Conservation (phyloP, 2,888 invertebrate genomes). For the Lepidocyrtoides sp. region DNA sequence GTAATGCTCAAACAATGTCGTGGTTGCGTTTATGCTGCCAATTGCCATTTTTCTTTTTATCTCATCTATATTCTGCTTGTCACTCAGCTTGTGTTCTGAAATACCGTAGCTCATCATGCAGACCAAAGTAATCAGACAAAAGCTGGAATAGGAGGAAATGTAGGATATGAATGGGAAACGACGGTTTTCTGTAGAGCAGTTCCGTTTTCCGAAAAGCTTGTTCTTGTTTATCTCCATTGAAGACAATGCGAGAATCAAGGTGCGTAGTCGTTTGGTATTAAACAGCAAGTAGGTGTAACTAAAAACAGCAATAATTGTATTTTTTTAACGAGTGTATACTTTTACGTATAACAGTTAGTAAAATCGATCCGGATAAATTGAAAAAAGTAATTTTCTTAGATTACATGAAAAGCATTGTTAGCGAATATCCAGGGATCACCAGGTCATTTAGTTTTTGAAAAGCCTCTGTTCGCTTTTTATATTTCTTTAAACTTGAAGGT, state of each 20-base stretch:
- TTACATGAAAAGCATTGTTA: conserved; percentile 23
- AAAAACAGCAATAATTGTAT: neutral
- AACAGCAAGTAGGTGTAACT: neutral
- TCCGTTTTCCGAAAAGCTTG: too few relatives aligned
- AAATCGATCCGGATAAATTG: too few relatives aligned
- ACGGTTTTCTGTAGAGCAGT: too few relatives aligned
- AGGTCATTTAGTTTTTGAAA: conserved; percentile 8
- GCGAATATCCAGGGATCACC: neutral
- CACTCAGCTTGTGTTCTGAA: neutral
- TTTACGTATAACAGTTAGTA: too few relatives aligned
- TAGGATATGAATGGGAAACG: neutral
- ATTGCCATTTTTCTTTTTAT: neutral
- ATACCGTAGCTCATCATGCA: neutral
- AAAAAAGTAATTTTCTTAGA: too few relatives aligned
- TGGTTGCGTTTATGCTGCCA: too few relatives aligned
- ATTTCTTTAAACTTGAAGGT: neutral
- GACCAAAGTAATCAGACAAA: neutral
- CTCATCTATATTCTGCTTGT: neutral
- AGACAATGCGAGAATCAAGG: neutral
- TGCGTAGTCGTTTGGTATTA: neutral
- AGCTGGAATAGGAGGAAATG: neutral
- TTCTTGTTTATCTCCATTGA: too few relatives aligned
- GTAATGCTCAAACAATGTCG: neutral
- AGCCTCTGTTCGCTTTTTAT: neutral
- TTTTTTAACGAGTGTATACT: too few relatives aligned